These are phyloP conservation scores for Halcyon leucocephala DNA, from an alignment of 2,797 vertebrate species.

Conservation along the genomic window DNA sequence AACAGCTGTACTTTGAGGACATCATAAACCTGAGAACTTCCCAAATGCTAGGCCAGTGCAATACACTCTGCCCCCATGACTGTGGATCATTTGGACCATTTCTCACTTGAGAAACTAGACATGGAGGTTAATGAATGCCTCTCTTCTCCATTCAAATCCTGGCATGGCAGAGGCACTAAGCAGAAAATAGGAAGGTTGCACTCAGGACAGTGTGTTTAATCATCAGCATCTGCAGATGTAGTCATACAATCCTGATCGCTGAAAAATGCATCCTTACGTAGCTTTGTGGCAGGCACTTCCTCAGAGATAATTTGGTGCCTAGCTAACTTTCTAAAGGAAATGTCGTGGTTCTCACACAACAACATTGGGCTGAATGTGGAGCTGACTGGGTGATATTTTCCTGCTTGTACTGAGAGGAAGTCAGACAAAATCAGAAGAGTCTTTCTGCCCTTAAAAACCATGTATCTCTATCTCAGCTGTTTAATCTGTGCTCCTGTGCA, in stretches of 20 bases:
- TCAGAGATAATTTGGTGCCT: not conserved
- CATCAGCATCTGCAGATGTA: not conserved
- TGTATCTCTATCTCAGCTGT: not conserved
- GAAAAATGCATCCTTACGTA: not conserved
- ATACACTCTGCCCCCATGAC: fast-evolving
- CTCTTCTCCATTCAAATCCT: not conserved
- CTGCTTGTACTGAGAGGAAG: not conserved
- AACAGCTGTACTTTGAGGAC: not conserved
- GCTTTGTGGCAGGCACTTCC: not conserved
- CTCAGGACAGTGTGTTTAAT: not conserved
- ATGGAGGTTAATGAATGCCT: not conserved
- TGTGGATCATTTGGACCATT: not conserved
- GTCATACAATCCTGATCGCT: not conserved
- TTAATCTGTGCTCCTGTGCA: not conserved
- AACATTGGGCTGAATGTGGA: not conserved
- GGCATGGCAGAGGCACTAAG: not conserved
- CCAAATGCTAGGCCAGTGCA: not conserved
- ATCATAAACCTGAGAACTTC: not conserved
- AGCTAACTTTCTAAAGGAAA: not conserved
- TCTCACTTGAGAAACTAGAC: not conserved
- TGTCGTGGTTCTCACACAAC: not conserved
- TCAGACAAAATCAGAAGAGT: not conserved
- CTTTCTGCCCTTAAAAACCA: not conserved
- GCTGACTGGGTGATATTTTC: not conserved
- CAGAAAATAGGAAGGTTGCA: not conserved